These are phyloP conservation scores for Silurus meridionalis DNA, from an alignment of 2,113 vertebrate species.

Conservation along the genomic window DNA sequence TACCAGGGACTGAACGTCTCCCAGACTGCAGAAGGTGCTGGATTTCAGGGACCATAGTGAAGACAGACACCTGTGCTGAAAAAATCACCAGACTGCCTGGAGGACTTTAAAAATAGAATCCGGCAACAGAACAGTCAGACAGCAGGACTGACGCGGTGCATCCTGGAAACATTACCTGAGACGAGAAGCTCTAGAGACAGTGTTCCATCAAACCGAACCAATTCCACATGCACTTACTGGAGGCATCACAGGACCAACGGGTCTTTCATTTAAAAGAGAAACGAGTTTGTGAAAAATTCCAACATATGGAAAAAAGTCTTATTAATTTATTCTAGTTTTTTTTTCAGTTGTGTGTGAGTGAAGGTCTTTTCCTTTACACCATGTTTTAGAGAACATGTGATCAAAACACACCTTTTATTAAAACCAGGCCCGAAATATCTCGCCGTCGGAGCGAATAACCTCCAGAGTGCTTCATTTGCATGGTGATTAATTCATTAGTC, in stretches of 20 bases:
- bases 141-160: neutral
- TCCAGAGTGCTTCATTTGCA: neutral
- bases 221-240: neutral
- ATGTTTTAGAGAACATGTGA: neutral
- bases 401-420: neutral
- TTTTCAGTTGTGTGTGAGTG: neutral
- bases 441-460: neutral
- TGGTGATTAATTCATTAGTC: conserved; percentile 17
- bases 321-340: neutral
- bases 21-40: neutral
- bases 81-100: neutral
- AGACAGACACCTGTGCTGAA: neutral
- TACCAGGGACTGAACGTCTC: neutral
- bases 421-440: neutral
- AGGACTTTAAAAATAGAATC: conserved; percentile 15
- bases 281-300: neutral
- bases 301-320: too few relatives aligned
- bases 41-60: neutral
- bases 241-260: neutral
- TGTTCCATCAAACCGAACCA: neutral
- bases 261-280: neutral
- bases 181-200: neutral
- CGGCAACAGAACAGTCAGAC: neutral
- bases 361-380: neutral
- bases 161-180: neutral